Percentiles rank a stretch among this genome's conserved stretches.
phyloP scores from a whole-genome alignment of 2,888 invertebrate genomes.

The Glaucopsyche alexis region DNA sequence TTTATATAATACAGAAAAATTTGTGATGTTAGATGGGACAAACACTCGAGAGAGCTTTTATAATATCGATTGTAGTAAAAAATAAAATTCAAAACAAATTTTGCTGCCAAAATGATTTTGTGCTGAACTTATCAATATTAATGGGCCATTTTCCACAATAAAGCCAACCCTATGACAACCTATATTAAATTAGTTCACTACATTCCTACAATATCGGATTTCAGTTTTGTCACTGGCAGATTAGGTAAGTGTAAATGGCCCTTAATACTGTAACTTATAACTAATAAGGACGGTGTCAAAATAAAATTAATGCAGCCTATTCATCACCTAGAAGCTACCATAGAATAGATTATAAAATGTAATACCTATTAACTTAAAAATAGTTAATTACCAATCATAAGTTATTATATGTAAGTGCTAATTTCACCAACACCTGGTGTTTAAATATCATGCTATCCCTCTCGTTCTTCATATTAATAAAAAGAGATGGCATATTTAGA shows the following conservation, averaged over 20 bases:
- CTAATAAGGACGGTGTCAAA: constrained; percentile 64
- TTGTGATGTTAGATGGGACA: constrained; percentile 5
- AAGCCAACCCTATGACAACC: neutral
- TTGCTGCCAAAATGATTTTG: constrained; percentile 20
- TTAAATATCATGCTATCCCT: too few species aligned
- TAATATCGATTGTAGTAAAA: constrained; percentile 8
- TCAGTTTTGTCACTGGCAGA: neutral
- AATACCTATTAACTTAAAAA: neutral
- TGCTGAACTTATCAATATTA: constrained; percentile 23
- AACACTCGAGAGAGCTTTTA: constrained; percentile 17
- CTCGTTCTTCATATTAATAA: too few species aligned
- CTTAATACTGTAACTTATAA: constrained; percentile 43
- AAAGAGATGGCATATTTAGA: too few species aligned
- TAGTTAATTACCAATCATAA: neutral
- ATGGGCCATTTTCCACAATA: neutral
- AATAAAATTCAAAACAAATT: constrained; percentile 12
- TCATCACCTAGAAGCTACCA: constrained; percentile 31
- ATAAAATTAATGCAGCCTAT: constrained; percentile 46
- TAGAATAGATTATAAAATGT: neutral
- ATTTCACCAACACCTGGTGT: too few species aligned
- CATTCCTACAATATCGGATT: neutral
- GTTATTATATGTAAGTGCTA: too few species aligned
- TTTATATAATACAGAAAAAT: constrained; percentile 5
- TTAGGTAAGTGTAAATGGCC: constrained; percentile 25
- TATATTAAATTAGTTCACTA: neutral